Evolutionary conservation across 1,140 invertebrate species (phyloP).

Genomic region (Drosophila nigrodunni): DNA sequence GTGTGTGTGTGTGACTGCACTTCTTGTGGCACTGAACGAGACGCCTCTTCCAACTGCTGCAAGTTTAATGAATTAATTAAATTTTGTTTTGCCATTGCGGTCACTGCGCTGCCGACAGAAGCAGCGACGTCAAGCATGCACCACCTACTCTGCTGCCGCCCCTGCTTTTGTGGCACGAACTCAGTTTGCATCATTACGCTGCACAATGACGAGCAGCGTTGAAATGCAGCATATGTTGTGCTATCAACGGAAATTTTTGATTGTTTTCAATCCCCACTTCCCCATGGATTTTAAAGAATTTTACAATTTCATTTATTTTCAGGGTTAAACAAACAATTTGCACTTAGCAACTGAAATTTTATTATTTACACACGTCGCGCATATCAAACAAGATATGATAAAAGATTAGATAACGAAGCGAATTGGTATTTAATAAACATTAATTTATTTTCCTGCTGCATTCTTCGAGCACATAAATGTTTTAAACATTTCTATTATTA

Average conservation of each 20-base stretch:
- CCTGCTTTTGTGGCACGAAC: conserved; percentile 39
- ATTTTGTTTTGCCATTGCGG: conserved; percentile 37
- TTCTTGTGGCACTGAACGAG: conserved; percentile 35
- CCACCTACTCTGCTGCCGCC: too few relatives aligned
- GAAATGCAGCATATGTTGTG: conserved; percentile 32
- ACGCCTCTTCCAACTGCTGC: conserved; percentile 38
- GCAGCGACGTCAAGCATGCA: neutral
- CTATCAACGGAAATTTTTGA: conserved; percentile 65
- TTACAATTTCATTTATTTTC: conserved; percentile 10
- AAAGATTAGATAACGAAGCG: neutral
- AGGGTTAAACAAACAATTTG: conserved; percentile 15
- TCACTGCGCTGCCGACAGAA: too few relatives aligned
- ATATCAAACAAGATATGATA: neutral
- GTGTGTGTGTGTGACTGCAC: conserved; percentile 37
- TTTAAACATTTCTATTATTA: too few relatives aligned
- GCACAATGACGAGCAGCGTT: conserved; percentile 38
- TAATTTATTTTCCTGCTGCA: too few relatives aligned
- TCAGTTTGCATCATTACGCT: conserved; percentile 50
- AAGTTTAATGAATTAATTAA: conserved; percentile 79
- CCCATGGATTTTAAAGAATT: conserved; percentile 19
- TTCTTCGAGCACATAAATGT: too few relatives aligned
- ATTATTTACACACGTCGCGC: neutral
- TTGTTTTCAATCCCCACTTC: conserved; percentile 29
- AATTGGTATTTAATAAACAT: too few relatives aligned
- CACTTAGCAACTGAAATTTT: neutral